A percentile compares a stretch with the other conserved stretches of the same genome.
Conservation (phyloP, 2,113 vertebrate genomes). For the Rhinichthys klamathensis region DNA sequence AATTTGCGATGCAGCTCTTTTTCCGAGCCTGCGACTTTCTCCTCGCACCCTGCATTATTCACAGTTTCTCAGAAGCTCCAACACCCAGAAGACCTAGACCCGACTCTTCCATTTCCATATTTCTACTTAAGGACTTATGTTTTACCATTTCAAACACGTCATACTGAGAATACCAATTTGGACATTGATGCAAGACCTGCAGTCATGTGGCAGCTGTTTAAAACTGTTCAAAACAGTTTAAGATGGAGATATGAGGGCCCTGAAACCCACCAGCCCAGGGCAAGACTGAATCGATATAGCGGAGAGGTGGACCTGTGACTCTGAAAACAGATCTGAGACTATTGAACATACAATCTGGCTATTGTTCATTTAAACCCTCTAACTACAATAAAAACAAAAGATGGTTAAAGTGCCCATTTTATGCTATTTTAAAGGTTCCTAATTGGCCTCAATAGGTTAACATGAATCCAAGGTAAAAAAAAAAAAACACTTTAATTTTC, state of each 20-base stretch:
- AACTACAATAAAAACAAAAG: too few relatives aligned
- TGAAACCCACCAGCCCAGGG: neutral
- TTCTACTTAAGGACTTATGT: conserved; percentile 45
- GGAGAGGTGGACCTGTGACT: conserved; percentile 32
- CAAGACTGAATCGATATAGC: conserved; percentile 13
- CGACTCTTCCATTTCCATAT: conserved; percentile 55
- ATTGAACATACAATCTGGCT: neutral
- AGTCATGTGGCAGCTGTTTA: conserved; percentile 50
- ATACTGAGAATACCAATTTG: conserved; percentile 53
- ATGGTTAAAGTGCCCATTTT: too few relatives aligned
- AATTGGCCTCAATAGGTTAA: too few relatives aligned
- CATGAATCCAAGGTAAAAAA: too few relatives aligned
- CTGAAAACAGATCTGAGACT: conserved; percentile 29
- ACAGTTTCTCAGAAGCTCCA: conserved; percentile 49
- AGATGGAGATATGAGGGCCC: conserved; percentile 17
- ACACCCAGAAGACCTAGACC: conserved; percentile 44
- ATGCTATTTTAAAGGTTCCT: too few relatives aligned
- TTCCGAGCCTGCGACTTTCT: conserved; percentile 33
- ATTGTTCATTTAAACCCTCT: neutral
- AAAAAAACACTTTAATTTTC: too few relatives aligned
- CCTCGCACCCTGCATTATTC: conserved; percentile 52
- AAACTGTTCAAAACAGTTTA: conserved; percentile 59
- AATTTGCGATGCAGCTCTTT: conserved; percentile 46
- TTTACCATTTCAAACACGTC: conserved; percentile 54
- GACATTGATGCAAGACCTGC: conserved; percentile 22